Percentiles rank a stretch among this genome's conserved stretches.
These are phyloP conservation scores for Xenopus petersii DNA, from an alignment of 2,797 vertebrate genomes.

Conservation along the genomic window DNA sequence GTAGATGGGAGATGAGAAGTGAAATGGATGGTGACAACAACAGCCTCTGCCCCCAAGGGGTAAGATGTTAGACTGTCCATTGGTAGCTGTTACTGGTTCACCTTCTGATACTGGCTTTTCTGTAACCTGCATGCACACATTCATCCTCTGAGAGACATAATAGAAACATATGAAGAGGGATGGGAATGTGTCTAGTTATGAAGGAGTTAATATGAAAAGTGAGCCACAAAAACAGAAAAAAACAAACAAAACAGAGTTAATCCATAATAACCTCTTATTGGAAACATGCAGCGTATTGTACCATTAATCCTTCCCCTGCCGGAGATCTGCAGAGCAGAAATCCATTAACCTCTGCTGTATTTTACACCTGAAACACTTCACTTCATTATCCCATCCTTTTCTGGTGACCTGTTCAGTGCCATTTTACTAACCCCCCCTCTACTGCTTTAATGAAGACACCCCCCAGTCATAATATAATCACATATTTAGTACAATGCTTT, in stretches of 20 bases:
- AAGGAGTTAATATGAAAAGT: too few species aligned
- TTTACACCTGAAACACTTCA: background rate
- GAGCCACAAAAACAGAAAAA: too few species aligned
- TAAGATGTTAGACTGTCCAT: slow-evolving; percentile 43
- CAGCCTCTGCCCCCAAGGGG: slow-evolving; percentile 52
- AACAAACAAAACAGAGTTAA: background rate
- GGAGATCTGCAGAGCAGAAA: background rate
- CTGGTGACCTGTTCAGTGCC: background rate
- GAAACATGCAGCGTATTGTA: background rate
- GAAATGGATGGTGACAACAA: slow-evolving; percentile 59
- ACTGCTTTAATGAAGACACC: background rate
- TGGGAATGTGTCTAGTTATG: too few species aligned
- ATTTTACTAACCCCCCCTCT: background rate
- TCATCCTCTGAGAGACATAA: background rate
- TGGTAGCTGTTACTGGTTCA: background rate
- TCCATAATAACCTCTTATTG: background rate
- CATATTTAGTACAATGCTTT: too few species aligned
- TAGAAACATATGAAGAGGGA: too few species aligned
- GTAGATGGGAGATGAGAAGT: slow-evolving; percentile 60
- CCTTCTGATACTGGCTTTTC: slow-evolving; percentile 22
- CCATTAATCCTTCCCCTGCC: background rate
- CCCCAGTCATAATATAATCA: too few species aligned
- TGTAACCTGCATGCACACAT: slow-evolving; percentile 19
- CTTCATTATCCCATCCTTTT: background rate
- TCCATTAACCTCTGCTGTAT: background rate